Evolutionary conservation across 2,113 vertebrate species (phyloP).

Genomic region (Dipodomys merriami): DNA sequence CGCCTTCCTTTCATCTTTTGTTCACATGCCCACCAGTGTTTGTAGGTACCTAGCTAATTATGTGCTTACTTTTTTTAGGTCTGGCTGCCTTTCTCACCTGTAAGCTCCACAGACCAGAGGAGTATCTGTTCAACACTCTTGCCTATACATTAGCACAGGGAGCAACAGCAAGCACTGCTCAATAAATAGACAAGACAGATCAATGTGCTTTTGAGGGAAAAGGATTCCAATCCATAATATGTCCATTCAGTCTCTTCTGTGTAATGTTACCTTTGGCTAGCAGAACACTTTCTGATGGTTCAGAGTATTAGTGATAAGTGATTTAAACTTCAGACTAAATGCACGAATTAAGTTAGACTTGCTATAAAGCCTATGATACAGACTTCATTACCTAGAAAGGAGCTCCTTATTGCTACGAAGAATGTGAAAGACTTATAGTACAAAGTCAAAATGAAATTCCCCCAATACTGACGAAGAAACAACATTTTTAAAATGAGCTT

Average conservation of each 20-base stretch:
- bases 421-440: slow-evolving; percentile 31
- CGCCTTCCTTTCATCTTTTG: background rate
- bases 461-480: background rate
- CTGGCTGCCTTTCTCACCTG: background rate
- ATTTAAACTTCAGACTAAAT: slow-evolving; percentile 43
- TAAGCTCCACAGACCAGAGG: background rate
- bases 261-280: background rate
- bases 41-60: background rate
- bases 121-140: background rate
- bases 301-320: background rate
- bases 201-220: slow-evolving; percentile 2
- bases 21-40: background rate
- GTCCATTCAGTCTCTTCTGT: background rate
- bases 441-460: slow-evolving; percentile 26
- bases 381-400: slow-evolving; percentile 15
- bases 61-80: background rate
- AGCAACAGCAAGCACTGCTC: background rate
- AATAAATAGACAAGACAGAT: background rate
- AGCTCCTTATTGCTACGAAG: slow-evolving; percentile 36
- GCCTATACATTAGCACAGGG: background rate
- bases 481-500: slow-evolving; percentile 33
- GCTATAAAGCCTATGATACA: background rate
- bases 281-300: slow-evolving; percentile 36
- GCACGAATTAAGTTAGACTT: slow-evolving; percentile 9
- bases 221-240: background rate